Evolutionary conservation across 2,113 vertebrate species (phyloP).

Genomic region (Corythaixoides concolor): DNA sequence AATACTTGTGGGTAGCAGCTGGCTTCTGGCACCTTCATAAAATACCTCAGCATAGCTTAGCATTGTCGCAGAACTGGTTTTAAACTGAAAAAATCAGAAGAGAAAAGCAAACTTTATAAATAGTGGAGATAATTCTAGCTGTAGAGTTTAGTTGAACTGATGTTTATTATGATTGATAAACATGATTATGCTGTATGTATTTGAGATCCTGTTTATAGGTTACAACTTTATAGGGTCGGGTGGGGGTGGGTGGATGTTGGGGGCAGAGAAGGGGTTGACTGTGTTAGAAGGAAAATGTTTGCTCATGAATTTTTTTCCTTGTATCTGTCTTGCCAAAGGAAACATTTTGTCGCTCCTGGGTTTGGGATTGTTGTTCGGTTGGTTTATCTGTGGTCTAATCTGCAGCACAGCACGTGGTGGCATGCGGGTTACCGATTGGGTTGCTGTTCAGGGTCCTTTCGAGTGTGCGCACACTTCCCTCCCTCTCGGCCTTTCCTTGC

Average conservation of each 20-base stretch:
- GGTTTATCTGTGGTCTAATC: conserved; percentile 73
- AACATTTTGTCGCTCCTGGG: conserved; percentile 82
- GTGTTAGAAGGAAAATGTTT: conserved; percentile 75
- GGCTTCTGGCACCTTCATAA: conserved; percentile 83
- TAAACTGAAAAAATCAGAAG: conserved; percentile 80
- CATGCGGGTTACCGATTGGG: conserved; percentile 48
- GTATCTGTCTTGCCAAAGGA: conserved; percentile 93
- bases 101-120: conserved; percentile 80
- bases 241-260: conserved; percentile 56
- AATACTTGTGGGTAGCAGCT: conserved; percentile 71
- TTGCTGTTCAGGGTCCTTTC: conserved; percentile 62
- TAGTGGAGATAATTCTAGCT: conserved; percentile 81
- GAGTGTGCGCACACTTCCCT: conserved; percentile 27
- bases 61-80: conserved; percentile 82
- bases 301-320: conserved; percentile 66
- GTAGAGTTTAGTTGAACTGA: conserved; percentile 88
- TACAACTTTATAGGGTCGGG: conserved; percentile 71
- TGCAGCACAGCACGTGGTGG: conserved; percentile 50
- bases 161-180: conserved; percentile 76
- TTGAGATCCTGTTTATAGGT: conserved; percentile 77
- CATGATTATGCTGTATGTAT: conserved; percentile 76
- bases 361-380: conserved; percentile 67
- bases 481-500: conserved; percentile 28
- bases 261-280: conserved; percentile 59
- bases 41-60: conserved; percentile 97